Evolutionary conservation across 1,140 invertebrate genomes (phyloP).

Genomic region (Drosophila subobscura): DNA sequence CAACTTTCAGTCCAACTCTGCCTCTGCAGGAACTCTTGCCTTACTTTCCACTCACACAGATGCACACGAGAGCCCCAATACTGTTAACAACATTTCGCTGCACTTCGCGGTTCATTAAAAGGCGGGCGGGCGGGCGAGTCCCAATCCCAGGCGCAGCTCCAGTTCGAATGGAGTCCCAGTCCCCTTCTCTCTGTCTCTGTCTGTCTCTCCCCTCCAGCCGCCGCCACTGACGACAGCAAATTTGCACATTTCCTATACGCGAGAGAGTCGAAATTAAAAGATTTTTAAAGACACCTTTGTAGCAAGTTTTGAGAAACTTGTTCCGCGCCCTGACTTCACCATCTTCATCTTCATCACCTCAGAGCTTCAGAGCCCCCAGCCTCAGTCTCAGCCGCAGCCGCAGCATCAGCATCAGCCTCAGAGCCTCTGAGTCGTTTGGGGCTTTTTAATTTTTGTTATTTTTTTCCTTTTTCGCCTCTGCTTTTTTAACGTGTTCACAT

Average conservation of each 20-base stretch:
- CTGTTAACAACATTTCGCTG: constrained; percentile 47
- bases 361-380: constrained; percentile 23
- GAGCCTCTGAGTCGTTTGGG: constrained; percentile 22
- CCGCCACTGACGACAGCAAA: constrained; percentile 59
- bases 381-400: constrained; percentile 13
- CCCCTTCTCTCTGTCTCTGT: background rate
- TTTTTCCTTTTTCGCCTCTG: constrained; percentile 21
- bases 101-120: constrained; percentile 84
- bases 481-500: constrained; percentile 41
- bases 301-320: constrained; percentile 76
- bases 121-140: constrained; percentile 61
- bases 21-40: constrained; percentile 13
- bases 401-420: constrained; percentile 28
- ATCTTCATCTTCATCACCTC: constrained; percentile 56
- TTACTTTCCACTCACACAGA: constrained; percentile 47
- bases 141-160: background rate
- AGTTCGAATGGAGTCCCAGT: constrained; percentile 31
- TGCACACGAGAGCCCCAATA: constrained; percentile 11
- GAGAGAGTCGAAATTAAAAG: constrained; percentile 74
- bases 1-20: background rate
- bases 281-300: constrained; percentile 81
- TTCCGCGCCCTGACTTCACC: constrained; percentile 64
- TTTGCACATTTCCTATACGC: constrained; percentile 56
- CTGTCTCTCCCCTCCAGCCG: background rate
- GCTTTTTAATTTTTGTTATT: constrained; percentile 48